phyloP scores from a whole-genome alignment of 1,140 invertebrate genomes.

The Achatina immaculata region DNA sequence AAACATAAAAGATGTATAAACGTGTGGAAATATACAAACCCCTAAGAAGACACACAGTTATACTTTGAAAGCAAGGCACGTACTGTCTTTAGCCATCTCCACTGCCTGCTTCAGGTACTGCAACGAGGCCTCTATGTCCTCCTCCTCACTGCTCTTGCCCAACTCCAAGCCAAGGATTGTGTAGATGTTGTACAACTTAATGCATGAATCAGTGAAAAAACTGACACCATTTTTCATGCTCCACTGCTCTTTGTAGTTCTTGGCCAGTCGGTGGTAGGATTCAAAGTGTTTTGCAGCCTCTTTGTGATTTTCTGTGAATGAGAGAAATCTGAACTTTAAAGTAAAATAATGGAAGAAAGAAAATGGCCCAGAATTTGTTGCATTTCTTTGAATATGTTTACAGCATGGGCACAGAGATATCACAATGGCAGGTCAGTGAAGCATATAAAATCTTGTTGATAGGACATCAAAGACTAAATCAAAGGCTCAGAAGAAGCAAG shows the following conservation, averaged over 20 bases:
- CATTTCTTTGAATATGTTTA: too few relatives aligned
- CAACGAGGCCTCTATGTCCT: slow-evolving; percentile 45
- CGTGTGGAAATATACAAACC: too few relatives aligned
- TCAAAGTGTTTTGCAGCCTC: slow-evolving; percentile 68
- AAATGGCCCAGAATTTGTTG: too few relatives aligned
- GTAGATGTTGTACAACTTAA: slow-evolving; percentile 63
- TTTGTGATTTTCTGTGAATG: slow-evolving; percentile 57
- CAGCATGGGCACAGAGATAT: too few relatives aligned
- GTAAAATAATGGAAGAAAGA: too few relatives aligned
- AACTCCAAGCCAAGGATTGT: slow-evolving; percentile 56
- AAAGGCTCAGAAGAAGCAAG: too few relatives aligned
- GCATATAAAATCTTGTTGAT: too few relatives aligned
- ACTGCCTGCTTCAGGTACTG: slow-evolving; percentile 64
- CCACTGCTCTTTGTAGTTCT: slow-evolving; percentile 55
- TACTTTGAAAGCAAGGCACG: not conserved
- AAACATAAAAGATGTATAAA: too few relatives aligned
- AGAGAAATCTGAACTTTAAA: too few relatives aligned
- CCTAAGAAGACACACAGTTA: too few relatives aligned
- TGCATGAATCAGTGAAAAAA: slow-evolving; percentile 64
- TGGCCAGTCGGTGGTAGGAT: slow-evolving; percentile 60
- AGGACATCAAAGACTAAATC: too few relatives aligned
- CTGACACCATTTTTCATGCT: slow-evolving; percentile 46
- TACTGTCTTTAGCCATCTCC: slow-evolving; percentile 51
- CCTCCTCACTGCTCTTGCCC: slow-evolving; percentile 46
- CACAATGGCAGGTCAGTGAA: too few relatives aligned